A percentile compares a stretch with the other conserved stretches of the same genome.
Evolutionary conservation across 2,888 invertebrate species (phyloP).

Genomic region (Epinotia brunnichana): DNA sequence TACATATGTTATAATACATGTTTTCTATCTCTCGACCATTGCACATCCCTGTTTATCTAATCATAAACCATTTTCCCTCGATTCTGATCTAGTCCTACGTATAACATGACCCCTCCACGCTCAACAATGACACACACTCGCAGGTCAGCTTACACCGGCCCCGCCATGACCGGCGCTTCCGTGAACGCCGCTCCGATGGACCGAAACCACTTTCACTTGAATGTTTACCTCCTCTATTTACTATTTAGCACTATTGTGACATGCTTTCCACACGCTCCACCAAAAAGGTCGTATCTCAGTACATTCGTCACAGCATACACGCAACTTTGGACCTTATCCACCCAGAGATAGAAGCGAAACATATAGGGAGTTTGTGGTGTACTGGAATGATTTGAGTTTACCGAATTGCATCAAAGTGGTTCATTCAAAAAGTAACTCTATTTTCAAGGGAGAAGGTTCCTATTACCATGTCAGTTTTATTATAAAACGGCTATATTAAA

Average conservation of each 20-base stretch:
- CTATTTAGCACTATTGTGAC: constrained; percentile 28
- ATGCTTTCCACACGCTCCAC: neutral
- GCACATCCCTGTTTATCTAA: too few relatives aligned
- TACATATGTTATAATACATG: too few relatives aligned
- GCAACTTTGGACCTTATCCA: neutral
- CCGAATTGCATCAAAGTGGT: too few relatives aligned
- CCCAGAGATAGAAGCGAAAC: neutral
- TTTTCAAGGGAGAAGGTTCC: too few relatives aligned
- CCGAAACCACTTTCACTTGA: constrained; percentile 56
- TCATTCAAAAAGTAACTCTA: too few relatives aligned
- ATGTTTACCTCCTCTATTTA: constrained; percentile 47
- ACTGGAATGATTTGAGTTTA: too few relatives aligned
- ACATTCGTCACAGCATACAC: neutral
- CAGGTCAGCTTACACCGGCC: neutral
- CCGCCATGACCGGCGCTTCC: constrained; percentile 40
- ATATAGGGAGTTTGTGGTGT: too few relatives aligned
- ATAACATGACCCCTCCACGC: neutral
- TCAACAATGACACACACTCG: neutral
- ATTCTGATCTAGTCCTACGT: neutral
- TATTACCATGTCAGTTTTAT: neutral
- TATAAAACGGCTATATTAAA: neutral
- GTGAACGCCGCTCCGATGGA: constrained; percentile 52
- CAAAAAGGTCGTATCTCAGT: neutral
- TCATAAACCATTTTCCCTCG: too few relatives aligned
- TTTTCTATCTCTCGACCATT: too few relatives aligned